Base-by-base conservation (phyloP, 2,797 vertebrate species). In the Crocidura indochinensis region DNA sequence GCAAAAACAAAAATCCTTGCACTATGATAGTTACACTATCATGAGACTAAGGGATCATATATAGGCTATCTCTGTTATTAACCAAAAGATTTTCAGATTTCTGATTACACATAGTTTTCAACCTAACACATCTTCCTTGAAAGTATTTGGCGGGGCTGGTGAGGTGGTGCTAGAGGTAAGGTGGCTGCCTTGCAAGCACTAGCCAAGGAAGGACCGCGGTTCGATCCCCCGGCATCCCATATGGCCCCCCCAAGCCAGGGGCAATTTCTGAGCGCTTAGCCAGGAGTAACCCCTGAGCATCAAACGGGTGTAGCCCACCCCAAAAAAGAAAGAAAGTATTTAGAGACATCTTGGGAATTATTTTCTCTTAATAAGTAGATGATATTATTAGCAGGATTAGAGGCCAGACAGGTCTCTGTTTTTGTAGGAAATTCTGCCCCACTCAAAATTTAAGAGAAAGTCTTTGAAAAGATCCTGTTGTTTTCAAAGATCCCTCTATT, bases 371-470 rank as follows among this genome's bases (percentile, higher is more conserved):
- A 29, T n/a, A 79, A 51, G 6, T 74, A 5, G 14, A 65, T 15
- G 5, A 29, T 47, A 24, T 11, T 73, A 20, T 51, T 81, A 84
- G 19, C 10, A 65, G 12, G 79, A 19, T 67, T 71, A 51, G 60
- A 92, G 73, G 14, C 44, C 53, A 73, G 20, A 68, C 3, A 80
- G 80, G 10, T 64, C 20, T 62, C 44, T 22, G 49, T 74, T 24
- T 94, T 44, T 44, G 10, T 8, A 44, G 38, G 31, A 94, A 90
- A 31, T 75, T 67, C 9, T 67, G 14, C 44, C 79, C 8, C 44
- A 60, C 19, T 64, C 64, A 26, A 94, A 95, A 79, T 29, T 11
- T 69, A 94, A 90, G 26, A 46, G 9, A 91, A 90, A 71, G 81
- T 24, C 19, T 49, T 86, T 73, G 51, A 80, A 91, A 89, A 90